Percentiles rank a stretch among this genome's conserved stretches.
These are phyloP conservation scores for Glyphotaelius pellucidus DNA, from an alignment of 2,888 invertebrate species.

Conservation along the genomic window DNA sequence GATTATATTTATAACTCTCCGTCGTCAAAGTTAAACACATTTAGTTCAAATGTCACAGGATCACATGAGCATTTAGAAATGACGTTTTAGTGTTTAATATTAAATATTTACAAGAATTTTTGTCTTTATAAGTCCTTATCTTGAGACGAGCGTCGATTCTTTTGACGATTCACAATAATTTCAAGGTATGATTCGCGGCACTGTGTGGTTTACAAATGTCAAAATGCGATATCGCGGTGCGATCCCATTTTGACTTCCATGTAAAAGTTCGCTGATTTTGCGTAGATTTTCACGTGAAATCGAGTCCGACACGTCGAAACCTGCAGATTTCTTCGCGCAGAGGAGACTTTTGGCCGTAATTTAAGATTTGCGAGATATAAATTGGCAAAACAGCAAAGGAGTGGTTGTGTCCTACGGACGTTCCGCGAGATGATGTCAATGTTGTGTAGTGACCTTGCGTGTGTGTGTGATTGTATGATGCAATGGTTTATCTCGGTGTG, in stretches of 20 bases:
- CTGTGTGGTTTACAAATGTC: slow-evolving; percentile 37
- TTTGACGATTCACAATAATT: not conserved
- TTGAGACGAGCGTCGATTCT: not conserved
- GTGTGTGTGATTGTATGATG: slow-evolving; percentile 38
- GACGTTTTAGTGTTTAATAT: not conserved
- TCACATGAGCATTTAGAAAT: slow-evolving; percentile 3
- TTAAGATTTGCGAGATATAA: slow-evolving; percentile 31
- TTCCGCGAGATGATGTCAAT: slow-evolving; percentile 48
- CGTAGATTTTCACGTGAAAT: not conserved
- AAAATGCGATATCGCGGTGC: slow-evolving; percentile 33
- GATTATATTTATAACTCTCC: slow-evolving; percentile 32
- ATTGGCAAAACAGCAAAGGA: slow-evolving; percentile 57
- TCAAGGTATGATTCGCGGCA: not conserved
- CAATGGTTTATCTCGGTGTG: slow-evolving; percentile 43
- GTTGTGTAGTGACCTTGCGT: slow-evolving; percentile 43
- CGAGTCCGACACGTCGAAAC: not conserved
- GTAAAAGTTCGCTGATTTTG: not conserved
- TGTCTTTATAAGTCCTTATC: not conserved
- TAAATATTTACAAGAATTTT: not conserved
- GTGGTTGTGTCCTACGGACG: slow-evolving; percentile 56
- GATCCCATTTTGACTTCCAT: slow-evolving; percentile 30
- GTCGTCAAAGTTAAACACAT: slow-evolving; percentile 5
- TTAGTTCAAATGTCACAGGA: slow-evolving; percentile 43
- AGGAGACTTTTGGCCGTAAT: slow-evolving; percentile 10
- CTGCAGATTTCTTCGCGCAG: not conserved